phyloP scores from a whole-genome alignment of 1,140 invertebrate species.

The Hyposmocoma kahamanoa region DNA sequence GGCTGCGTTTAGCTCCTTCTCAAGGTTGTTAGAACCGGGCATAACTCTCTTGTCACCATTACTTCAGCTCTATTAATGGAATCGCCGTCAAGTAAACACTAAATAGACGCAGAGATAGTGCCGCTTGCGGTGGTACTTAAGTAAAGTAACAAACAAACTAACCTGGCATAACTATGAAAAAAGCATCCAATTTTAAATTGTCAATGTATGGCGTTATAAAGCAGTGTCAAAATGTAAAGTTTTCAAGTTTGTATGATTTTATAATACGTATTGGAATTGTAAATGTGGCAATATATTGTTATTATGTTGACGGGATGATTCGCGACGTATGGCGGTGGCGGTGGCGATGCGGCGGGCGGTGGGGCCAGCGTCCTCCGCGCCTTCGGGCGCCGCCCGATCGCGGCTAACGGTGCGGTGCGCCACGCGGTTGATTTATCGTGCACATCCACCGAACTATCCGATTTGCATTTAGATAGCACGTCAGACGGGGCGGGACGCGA shows the following conservation, averaged over 20 bases:
- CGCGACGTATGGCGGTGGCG: background rate
- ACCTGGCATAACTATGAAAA: no score
- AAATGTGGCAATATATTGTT: background rate
- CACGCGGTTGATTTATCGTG: constrained; percentile 60
- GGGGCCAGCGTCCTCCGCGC: background rate
- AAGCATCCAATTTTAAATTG: no score
- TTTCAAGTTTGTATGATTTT: no score
- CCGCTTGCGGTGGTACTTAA: no score
- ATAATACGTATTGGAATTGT: constrained; percentile 3
- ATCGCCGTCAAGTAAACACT: constrained; percentile 1
- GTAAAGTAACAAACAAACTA: no score
- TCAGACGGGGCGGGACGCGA: constrained; percentile 16
- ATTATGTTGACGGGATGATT: no score
- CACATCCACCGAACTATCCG: constrained; percentile 62
- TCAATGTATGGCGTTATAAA: no score
- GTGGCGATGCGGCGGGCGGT: background rate
- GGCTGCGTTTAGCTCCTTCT: constrained; percentile 19
- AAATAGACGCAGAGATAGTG: constrained; percentile 1
- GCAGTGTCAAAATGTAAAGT: no score
- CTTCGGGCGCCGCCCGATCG: constrained; percentile 11
- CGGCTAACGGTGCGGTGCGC: constrained; percentile 47
- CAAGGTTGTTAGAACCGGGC: constrained; percentile 12
- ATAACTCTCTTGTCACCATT: constrained; percentile 16
- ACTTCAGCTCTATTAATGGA: constrained; percentile 11
- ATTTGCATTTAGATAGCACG: constrained; percentile 70